Evolutionary conservation across 2,113 vertebrate genomes (phyloP).

Genomic region (Mellivora capensis): DNA sequence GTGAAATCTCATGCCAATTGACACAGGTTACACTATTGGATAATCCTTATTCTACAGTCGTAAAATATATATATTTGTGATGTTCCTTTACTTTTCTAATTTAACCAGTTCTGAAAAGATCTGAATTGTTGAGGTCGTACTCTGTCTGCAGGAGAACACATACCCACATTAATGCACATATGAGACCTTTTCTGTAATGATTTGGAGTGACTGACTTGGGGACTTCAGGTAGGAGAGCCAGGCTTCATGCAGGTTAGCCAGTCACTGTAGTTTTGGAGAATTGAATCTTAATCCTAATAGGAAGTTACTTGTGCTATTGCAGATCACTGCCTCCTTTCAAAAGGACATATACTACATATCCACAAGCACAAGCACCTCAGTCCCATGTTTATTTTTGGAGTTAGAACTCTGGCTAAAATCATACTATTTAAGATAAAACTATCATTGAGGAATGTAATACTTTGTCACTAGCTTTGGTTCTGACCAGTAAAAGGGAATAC

Average conservation of each 20-base stretch:
- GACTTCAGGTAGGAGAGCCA: background rate
- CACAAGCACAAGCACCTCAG: background rate
- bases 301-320: background rate
- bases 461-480: background rate
- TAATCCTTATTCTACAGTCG: background rate
- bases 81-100: background rate
- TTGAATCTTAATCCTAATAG: background rate
- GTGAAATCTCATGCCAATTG: background rate
- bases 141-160: background rate
- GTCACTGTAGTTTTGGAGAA: background rate
- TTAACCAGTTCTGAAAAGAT: background rate
- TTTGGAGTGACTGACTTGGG: background rate
- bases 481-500: background rate
- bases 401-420: background rate
- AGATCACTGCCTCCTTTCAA: background rate
- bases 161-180: background rate
- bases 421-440: background rate
- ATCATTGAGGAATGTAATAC: background rate
- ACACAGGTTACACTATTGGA: background rate
- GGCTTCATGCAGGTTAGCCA: background rate
- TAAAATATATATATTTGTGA: background rate
- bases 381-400: background rate
- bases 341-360: background rate
- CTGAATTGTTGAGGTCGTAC: background rate
- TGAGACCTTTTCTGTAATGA: background rate